These are phyloP conservation scores for Nothocercus julius DNA, from an alignment of 2,113 vertebrate species.

Conservation along the genomic window DNA sequence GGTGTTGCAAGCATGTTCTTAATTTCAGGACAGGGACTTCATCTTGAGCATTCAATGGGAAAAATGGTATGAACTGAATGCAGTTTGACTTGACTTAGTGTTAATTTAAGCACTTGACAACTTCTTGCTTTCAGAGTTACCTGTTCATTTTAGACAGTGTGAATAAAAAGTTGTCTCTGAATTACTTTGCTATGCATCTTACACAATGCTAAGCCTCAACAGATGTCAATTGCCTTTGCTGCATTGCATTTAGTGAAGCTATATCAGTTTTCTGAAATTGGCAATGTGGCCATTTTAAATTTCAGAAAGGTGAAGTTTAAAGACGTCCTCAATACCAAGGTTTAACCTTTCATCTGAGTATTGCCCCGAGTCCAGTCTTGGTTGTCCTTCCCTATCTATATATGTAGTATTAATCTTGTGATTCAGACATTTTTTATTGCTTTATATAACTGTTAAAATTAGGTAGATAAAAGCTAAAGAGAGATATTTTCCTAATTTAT, in stretches of 20 bases:
- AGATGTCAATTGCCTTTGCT: slow-evolving; percentile 21
- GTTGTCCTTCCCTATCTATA: neutral
- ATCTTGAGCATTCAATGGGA: neutral
- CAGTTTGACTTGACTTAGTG: neutral
- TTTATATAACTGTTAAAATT: neutral
- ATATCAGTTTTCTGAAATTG: neutral
- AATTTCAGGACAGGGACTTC: neutral
- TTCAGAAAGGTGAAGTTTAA: slow-evolving; percentile 8
- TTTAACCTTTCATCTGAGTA: slow-evolving; percentile 5
- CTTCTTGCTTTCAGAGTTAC: neutral
- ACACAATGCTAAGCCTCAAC: neutral
- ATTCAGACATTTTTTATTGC: neutral
- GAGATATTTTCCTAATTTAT: neutral
- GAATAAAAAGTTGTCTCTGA: slow-evolving; percentile 2
- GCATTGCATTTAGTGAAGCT: neutral
- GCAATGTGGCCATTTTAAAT: neutral
- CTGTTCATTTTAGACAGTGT: neutral
- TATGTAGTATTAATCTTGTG: neutral
- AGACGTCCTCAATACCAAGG: neutral
- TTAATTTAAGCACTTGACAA: neutral
- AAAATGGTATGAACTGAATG: neutral
- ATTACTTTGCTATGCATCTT: neutral
- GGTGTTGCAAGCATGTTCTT: neutral
- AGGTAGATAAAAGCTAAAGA: neutral
- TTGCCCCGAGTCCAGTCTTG: neutral